phyloP scores from a whole-genome alignment of 2,888 invertebrate genomes.

The Embidobia sp. region DNA sequence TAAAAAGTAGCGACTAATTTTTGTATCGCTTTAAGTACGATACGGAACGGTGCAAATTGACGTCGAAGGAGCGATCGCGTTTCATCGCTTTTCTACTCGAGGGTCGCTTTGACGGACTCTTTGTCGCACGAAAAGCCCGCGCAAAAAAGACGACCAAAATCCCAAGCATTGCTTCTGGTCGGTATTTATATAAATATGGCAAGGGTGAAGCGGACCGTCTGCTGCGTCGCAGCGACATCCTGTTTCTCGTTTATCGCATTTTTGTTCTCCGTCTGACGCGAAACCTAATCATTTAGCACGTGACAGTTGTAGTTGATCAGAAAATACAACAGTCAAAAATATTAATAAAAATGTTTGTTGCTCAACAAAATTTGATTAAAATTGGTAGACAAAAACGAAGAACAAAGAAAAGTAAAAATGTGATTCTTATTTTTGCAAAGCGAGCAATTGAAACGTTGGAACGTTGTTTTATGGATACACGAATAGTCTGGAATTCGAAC shows the following conservation, averaged over 20 bases:
- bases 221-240: conserved; percentile 70
- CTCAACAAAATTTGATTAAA: neutral
- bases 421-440: no score
- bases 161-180: conserved; percentile 25
- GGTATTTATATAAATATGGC: conserved; percentile 66
- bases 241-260: conserved; percentile 68
- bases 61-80: no score
- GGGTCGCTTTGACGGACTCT: no score
- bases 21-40: no score
- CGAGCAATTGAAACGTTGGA: no score
- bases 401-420: neutral
- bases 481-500: no score
- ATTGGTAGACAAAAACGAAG: neutral
- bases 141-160: neutral
- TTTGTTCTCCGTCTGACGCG: conserved; percentile 35
- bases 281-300: conserved; percentile 66
- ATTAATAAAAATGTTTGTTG: no score
- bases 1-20: no score
- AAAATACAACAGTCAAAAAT: no score
- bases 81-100: no score
- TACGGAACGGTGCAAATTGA: no score
- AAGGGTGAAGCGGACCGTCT: conserved; percentile 45
- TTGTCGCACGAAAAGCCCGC: neutral
- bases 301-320: conserved; percentile 48
- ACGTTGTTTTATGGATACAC: no score